A percentile compares a stretch with the other conserved stretches of the same genome.
Conservation (phyloP, 2,888 invertebrate species). For the Diarsia rubi region DNA sequence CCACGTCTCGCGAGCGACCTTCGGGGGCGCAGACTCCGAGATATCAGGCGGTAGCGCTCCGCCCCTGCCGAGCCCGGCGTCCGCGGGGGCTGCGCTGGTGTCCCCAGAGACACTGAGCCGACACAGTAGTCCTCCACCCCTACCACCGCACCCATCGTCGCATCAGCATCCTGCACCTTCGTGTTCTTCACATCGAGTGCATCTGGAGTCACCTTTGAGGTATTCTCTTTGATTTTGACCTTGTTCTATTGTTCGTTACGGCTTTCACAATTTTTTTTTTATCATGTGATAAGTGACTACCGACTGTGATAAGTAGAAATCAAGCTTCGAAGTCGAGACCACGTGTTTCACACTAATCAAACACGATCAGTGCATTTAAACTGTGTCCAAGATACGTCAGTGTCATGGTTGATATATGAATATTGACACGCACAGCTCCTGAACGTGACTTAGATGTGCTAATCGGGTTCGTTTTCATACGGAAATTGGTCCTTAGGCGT, state of each 20-base stretch:
- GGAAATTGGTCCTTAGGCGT: neutral
- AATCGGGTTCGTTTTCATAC: neutral
- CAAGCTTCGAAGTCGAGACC: too few relatives aligned
- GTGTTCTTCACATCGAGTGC: conserved; percentile 89
- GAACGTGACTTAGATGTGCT: neutral
- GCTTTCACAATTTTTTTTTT: neutral
- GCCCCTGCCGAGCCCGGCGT: conserved; percentile 94
- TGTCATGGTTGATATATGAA: neutral
- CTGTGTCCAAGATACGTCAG: neutral
- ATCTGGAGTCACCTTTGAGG: conserved; percentile 90
- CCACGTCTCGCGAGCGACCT: conserved; percentile 90
- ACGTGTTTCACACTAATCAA: too few relatives aligned
- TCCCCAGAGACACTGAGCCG: conserved; percentile 94
- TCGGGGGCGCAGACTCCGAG: conserved; percentile 84
- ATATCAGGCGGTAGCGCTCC: conserved; percentile 89
- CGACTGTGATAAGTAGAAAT: too few relatives aligned
- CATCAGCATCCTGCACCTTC: conserved; percentile 87
- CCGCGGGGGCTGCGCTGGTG: conserved; percentile 94
- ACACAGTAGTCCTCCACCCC: conserved; percentile 91
- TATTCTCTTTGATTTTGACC: conserved; percentile 59
- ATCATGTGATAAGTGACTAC: too few relatives aligned
- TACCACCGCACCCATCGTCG: conserved; percentile 91
- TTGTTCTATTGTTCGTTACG: neutral
- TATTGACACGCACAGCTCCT: neutral
- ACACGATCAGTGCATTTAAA: neutral